Percentiles rank a stretch among this genome's conserved stretches.
Conservation (phyloP, 2,113 vertebrate genomes). For the Cavia porcellus region DNA sequence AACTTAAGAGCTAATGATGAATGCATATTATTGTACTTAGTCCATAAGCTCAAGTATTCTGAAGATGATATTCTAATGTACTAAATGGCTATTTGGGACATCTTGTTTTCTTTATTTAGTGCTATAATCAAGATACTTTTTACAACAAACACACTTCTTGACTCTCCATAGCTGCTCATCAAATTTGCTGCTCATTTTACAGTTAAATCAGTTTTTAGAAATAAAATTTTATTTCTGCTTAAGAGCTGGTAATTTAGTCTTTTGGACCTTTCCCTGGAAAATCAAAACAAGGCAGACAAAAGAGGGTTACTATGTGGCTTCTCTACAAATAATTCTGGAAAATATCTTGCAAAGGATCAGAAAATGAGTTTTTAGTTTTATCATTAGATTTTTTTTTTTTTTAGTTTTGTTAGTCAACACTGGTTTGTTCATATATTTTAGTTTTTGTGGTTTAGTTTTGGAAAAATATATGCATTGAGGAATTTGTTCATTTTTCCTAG, state of each 20-base stretch:
- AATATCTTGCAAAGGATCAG: background rate
- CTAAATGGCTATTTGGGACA: background rate
- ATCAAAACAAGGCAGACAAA: background rate
- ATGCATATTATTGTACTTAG: too few relatives aligned
- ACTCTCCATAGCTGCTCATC: background rate
- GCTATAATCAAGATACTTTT: background rate
- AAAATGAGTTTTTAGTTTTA: background rate
- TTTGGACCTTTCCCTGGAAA: background rate
- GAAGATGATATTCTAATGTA: background rate
- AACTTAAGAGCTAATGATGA: background rate
- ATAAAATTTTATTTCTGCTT: background rate
- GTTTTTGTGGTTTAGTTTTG: background rate
- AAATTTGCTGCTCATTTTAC: background rate
- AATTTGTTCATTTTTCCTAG: background rate
- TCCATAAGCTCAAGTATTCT: background rate
- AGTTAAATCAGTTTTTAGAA: background rate
- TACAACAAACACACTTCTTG: slow-evolving; percentile 2
- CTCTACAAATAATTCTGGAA: background rate
- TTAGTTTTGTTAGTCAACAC: background rate
- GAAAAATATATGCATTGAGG: too few relatives aligned
- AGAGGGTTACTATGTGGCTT: background rate
- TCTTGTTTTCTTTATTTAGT: background rate
- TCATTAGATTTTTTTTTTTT: slow-evolving; percentile 24
- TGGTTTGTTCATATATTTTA: background rate
- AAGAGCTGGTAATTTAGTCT: background rate